These are phyloP conservation scores for Zaprionus inermis DNA, from an alignment of 1,140 invertebrate species.

Conservation along the genomic window DNA sequence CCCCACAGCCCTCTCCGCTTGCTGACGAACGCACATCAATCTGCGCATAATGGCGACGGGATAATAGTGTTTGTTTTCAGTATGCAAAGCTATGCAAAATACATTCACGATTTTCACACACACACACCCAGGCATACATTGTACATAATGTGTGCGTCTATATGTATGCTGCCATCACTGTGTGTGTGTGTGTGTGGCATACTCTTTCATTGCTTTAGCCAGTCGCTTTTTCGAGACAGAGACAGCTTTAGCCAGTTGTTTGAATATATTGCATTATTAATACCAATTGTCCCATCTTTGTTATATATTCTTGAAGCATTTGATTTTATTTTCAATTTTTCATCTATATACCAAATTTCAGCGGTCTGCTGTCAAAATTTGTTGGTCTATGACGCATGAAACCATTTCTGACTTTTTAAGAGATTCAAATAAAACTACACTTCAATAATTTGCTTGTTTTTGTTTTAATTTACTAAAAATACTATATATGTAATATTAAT, in stretches of 20 bases:
- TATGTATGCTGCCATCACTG: slow-evolving; percentile 17
- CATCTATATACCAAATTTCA: background rate
- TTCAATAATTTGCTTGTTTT: too few relatives aligned
- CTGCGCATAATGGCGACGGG: slow-evolving; percentile 70
- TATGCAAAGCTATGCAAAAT: slow-evolving; percentile 74
- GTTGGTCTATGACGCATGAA: background rate
- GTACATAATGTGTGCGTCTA: slow-evolving; percentile 12
- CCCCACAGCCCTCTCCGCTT: background rate
- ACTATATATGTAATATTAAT: too few relatives aligned
- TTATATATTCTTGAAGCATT: background rate
- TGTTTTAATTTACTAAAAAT: too few relatives aligned
- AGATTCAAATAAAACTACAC: background rate
- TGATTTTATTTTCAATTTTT: background rate
- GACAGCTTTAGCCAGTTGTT: background rate
- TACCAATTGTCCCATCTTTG: background rate
- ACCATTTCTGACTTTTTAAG: background rate
- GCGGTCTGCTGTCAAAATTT: background rate
- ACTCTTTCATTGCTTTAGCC: background rate
- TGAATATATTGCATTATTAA: background rate
- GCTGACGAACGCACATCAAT: slow-evolving; percentile 67
- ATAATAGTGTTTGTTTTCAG: slow-evolving; percentile 75
- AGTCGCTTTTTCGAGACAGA: background rate
- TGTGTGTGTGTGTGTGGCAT: slow-evolving; percentile 10
- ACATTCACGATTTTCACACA: slow-evolving; percentile 47
- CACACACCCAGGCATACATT: slow-evolving; percentile 9